Conservation (phyloP, 1,140 invertebrate genomes). For the Pseudomyrmex dendroicus region DNA sequence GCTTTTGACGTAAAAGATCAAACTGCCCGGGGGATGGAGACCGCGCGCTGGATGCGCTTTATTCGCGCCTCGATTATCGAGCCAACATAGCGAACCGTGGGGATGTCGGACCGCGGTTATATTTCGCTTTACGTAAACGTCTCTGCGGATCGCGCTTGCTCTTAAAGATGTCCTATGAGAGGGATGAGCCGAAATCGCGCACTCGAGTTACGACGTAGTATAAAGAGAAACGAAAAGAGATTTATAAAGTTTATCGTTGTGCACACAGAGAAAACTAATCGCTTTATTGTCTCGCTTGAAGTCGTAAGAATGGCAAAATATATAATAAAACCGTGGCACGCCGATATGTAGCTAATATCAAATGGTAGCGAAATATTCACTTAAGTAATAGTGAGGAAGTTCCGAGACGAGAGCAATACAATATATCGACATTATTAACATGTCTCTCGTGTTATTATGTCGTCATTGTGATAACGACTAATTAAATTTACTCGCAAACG, state of each 20-base stretch:
- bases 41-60: constrained; percentile 68
- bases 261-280: constrained; percentile 5
- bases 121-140: constrained; percentile 80
- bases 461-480: constrained; percentile 65
- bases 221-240: constrained; percentile 1
- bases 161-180: constrained; percentile 77
- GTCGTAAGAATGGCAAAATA: not conserved
- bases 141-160: constrained; percentile 73
- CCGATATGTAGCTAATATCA: constrained; percentile 55
- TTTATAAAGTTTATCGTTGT: not conserved
- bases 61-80: constrained; percentile 78
- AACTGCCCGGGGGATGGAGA: constrained; percentile 36
- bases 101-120: constrained; percentile 61
- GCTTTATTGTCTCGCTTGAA: constrained; percentile 31
- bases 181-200: constrained; percentile 72
- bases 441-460: constrained; percentile 38
- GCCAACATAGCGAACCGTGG: constrained; percentile 39
- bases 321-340: constrained; percentile 40
- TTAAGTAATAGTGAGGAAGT: constrained; percentile 61
- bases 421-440: constrained; percentile 47
- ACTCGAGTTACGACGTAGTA: constrained; percentile 44
- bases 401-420: constrained; percentile 31
- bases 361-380: constrained; percentile 5
- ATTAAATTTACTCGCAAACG: constrained; percentile 58
- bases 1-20: constrained; percentile 9